phyloP scores from a whole-genome alignment of 2,888 invertebrate species.

The Tachina fera region DNA sequence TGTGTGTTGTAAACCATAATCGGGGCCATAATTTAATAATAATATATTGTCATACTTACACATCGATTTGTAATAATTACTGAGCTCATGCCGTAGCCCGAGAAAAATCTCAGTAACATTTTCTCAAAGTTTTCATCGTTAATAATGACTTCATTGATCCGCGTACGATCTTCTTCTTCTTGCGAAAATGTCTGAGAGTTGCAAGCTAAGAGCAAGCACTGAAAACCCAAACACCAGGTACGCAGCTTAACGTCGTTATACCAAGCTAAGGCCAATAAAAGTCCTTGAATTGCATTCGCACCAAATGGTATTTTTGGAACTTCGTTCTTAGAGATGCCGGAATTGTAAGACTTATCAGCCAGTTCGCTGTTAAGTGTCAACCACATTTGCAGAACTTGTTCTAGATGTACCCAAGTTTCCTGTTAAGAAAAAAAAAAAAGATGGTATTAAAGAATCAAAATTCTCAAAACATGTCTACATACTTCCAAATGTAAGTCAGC shows the following conservation, averaged over 20 bases:
- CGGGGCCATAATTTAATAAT: too few relatives aligned
- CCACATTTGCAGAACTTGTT: constrained; percentile 93
- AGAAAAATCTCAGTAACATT: constrained; percentile 86
- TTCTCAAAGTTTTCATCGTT: constrained; percentile 87
- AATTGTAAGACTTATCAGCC: constrained; percentile 81
- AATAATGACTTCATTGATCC: constrained; percentile 85
- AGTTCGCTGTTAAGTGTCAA: constrained; percentile 89
- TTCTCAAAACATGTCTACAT: background rate
- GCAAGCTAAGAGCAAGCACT: constrained; percentile 87
- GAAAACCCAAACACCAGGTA: constrained; percentile 90
- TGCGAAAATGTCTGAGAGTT: constrained; percentile 84
- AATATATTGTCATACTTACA: too few relatives aligned
- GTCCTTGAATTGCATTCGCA: constrained; percentile 86
- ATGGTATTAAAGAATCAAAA: background rate
- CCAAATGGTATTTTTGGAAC: constrained; percentile 87
- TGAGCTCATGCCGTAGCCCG: constrained; percentile 85
- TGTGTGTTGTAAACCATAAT: too few relatives aligned
- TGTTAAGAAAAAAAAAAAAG: constrained; percentile 76
- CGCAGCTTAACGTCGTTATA: constrained; percentile 88
- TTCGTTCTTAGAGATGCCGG: constrained; percentile 85
- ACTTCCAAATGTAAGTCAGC: constrained; percentile 86
- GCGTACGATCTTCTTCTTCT: constrained; percentile 76
- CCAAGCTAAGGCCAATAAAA: constrained; percentile 87
- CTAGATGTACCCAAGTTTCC: constrained; percentile 90
- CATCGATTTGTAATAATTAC: constrained; percentile 81